phyloP scores from a whole-genome alignment of 2,113 vertebrate genomes.

The Astatotilapia flaviijosephi region DNA sequence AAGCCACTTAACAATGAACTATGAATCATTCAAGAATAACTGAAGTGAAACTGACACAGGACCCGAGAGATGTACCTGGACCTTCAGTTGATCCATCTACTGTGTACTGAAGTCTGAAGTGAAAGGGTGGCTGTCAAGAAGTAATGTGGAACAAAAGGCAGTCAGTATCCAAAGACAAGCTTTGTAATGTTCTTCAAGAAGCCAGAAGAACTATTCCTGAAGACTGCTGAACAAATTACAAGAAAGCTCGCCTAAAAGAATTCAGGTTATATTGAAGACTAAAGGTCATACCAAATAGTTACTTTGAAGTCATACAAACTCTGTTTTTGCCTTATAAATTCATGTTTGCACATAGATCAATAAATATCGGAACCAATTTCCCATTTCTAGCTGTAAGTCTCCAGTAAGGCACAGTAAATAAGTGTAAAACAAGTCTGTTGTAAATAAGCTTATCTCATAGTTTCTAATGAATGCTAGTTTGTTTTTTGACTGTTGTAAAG shows the following conservation, averaged over 20 bases:
- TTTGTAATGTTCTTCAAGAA: neutral
- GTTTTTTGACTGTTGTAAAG: neutral
- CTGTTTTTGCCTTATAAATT: neutral
- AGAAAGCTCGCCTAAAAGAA: neutral
- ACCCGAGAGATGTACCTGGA: neutral
- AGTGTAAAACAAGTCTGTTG: neutral
- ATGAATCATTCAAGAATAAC: neutral
- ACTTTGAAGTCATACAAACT: neutral
- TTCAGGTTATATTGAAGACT: neutral
- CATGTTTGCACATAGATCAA: neutral
- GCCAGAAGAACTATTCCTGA: neutral
- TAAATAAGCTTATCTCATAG: neutral
- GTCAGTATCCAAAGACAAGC: neutral
- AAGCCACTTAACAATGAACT: neutral
- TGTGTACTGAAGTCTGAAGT: neutral
- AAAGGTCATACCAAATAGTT: neutral
- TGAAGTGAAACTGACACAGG: neutral
- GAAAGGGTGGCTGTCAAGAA: neutral
- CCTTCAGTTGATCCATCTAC: neutral
- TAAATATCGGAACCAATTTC: rapidly evolving
- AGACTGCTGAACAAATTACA: neutral
- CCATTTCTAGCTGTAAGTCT: neutral
- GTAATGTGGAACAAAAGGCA: neutral
- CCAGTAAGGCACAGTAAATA: neutral
- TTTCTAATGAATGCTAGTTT: neutral